Evolutionary conservation across 2,113 vertebrate genomes (phyloP), one percentile per base, ranked within the genome.

Genomic region (Anhinga rufa): DNA sequence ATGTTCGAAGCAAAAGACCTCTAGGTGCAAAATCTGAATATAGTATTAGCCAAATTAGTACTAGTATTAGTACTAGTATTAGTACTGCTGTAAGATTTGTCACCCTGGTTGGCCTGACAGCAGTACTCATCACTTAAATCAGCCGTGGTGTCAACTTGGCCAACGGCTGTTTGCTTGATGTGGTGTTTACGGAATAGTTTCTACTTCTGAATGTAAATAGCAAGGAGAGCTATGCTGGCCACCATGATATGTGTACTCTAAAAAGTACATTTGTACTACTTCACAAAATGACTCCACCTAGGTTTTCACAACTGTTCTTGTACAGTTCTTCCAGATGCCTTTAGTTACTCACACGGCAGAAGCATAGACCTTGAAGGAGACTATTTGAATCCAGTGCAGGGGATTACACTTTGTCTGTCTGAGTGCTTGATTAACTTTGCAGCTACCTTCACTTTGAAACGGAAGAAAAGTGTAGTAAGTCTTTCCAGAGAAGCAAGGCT

Each of bases 181-280:
- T 61, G 60, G 5, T 40, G 2, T 68, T 90, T 55, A 70, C 87
- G 65, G 14, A 14, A n/a, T 12, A 64, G 60, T 75, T 82, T 86
- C 74, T 78, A 9, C 52, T 83, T 81, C 34, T 62, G 2, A 44
- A 26, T 84, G 31, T 46, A 46, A 78, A 15, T 10, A 79, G 68
- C 38, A 42, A 31, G 22, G 72, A 88, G 54, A 71, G 19, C 13
- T 65, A 17, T 26, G 4, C 8, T 61, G 60, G 3, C 31, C 8
- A 8, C 19, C n/a, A 0, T 24, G 34, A 9, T 29, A 42, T 32
- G 8, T 4, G 9, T 52, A 20, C 44, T 75, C 32, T 19, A 6
- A 28, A 64, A 49, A 17, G 75, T 21, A 4, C 20, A 4, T 55
- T 55, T n/a, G 29, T 21, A 13, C 46, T 72, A 14, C 65, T 40